phyloP scores from a whole-genome alignment of 2,113 vertebrate genomes.

The Pristiophorus japonicus region DNA sequence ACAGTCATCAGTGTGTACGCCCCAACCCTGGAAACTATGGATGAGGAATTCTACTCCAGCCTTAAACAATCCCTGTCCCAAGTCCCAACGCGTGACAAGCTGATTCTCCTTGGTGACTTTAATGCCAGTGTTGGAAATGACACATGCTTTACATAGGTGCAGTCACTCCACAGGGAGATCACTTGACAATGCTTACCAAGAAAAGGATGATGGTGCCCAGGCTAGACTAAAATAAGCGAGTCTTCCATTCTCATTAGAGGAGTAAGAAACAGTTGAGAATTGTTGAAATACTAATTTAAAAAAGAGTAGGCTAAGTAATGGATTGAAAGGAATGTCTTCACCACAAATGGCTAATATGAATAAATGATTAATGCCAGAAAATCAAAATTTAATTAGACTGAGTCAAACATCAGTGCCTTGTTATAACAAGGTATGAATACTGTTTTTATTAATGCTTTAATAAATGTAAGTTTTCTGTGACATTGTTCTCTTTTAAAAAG shows the following conservation, averaged over 20 bases:
- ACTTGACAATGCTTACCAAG: neutral
- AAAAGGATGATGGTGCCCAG: neutral
- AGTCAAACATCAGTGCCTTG: neutral
- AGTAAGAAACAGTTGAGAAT: neutral
- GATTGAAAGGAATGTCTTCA: neutral
- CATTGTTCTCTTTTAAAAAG: neutral
- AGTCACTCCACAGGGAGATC: neutral
- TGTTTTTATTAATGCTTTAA: neutral
- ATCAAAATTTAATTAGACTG: neutral
- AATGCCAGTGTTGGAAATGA: too few relatives aligned
- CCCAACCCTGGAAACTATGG: too few relatives aligned
- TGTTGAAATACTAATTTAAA: neutral
- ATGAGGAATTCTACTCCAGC: too few relatives aligned
- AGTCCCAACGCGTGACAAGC: too few relatives aligned
- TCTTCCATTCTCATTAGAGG: neutral
- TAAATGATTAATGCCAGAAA: neutral
- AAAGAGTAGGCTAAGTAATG: neutral
- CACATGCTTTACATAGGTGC: neutral
- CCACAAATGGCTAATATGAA: neutral
- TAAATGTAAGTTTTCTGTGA: neutral
- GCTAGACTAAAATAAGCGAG: neutral
- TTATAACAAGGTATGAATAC: neutral
- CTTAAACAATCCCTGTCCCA: too few relatives aligned
- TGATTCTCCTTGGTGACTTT: too few relatives aligned
- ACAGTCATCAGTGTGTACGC: too few relatives aligned